Evolutionary conservation across 2,113 vertebrate species (phyloP).

Genomic region (Kryptolebias marmoratus): DNA sequence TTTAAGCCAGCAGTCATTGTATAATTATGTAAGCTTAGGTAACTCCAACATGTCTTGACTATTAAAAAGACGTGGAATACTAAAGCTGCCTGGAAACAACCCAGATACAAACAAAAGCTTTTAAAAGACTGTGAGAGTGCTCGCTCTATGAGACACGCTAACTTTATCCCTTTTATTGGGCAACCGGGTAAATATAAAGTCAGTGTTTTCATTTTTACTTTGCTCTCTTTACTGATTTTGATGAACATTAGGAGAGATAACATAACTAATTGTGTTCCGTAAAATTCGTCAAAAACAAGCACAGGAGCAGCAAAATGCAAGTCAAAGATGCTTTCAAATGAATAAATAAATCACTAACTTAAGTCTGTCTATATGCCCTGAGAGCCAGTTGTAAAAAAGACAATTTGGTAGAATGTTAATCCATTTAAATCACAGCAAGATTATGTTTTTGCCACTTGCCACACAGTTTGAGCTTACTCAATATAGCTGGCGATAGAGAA

Average conservation of each 20-base stretch:
- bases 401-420: constrained; percentile 58
- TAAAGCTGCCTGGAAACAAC: constrained; percentile 38
- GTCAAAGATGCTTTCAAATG: constrained; percentile 48
- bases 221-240: constrained; percentile 71
- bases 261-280: constrained; percentile 76
- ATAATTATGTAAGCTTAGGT: constrained; percentile 50
- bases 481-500: constrained; percentile 57
- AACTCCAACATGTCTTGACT: constrained; percentile 38
- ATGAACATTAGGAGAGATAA: constrained; percentile 69
- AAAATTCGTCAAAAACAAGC: constrained; percentile 72
- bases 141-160: constrained; percentile 59
- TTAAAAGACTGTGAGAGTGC: constrained; percentile 34
- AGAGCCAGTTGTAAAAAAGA: constrained; percentile 38
- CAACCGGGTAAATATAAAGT: constrained; percentile 46
- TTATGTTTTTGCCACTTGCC: constrained; percentile 54
- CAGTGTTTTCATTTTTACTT: constrained; percentile 77
- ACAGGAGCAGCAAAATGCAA: constrained; percentile 37
- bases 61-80: constrained; percentile 56
- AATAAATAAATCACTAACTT: constrained; percentile 69
- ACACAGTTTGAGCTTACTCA: constrained; percentile 45
- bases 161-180: constrained; percentile 75
- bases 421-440: constrained; percentile 66
- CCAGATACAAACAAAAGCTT: constrained; percentile 64
- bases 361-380: constrained; percentile 49
- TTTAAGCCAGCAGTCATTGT: constrained; percentile 37